Percentiles rank a stretch among this genome's conserved stretches.
Conservation (phyloP, 2,888 invertebrate species). For the Mesorhabditis spiculigera region DNA sequence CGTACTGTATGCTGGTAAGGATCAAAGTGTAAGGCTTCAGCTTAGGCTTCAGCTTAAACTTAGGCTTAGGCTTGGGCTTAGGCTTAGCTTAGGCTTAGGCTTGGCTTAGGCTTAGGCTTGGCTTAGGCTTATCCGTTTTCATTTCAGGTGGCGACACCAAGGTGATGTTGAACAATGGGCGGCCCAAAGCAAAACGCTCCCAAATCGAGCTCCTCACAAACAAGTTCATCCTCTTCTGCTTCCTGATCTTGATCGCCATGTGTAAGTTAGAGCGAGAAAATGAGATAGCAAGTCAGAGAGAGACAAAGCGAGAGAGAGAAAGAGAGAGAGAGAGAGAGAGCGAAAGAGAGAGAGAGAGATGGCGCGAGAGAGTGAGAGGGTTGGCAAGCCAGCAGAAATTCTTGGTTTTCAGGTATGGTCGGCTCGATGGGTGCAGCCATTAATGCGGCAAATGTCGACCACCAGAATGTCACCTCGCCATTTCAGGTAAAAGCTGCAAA, state of each 20-base stretch:
- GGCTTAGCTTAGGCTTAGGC: not conserved
- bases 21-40: not conserved
- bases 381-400: no score
- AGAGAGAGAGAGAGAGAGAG: no score
- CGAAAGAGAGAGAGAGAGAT: not conserved
- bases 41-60: not conserved
- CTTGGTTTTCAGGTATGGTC: not conserved
- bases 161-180: constrained; percentile 93
- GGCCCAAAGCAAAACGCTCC: constrained; percentile 73
- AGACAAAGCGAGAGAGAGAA: not conserved
- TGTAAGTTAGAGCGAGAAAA: constrained; percentile 59
- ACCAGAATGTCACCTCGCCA: not conserved
- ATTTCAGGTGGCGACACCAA: constrained; percentile 85
- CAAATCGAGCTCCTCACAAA: constrained; percentile 89
- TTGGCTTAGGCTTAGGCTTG: no score
- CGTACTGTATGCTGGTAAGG: constrained; percentile 81
- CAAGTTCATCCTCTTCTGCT: constrained; percentile 67
- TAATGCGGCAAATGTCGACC: not conserved
- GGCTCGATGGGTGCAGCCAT: not conserved
- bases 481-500: not conserved
- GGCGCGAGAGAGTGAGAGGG: not conserved
- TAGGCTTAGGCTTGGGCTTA: not conserved
- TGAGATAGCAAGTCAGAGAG: constrained; percentile 17
- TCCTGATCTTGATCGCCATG: constrained; percentile 80
- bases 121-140: no score